Base-by-base conservation (phyloP, 2,113 vertebrate species). In the Lathamus discolor region DNA sequence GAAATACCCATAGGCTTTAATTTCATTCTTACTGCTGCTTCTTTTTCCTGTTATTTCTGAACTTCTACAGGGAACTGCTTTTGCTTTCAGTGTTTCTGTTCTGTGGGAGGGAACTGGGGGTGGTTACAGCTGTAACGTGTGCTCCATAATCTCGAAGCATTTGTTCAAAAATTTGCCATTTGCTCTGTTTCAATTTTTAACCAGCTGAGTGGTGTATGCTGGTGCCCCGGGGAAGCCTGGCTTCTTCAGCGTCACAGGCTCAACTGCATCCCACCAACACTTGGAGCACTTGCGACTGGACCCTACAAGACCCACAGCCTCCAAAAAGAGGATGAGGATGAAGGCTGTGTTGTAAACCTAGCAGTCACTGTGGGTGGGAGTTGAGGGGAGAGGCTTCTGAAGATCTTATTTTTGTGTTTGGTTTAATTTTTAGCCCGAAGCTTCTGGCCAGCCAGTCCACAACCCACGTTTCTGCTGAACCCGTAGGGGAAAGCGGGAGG, bases 81-180 rank as follows among this genome's bases (percentile, higher is more conserved):
- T 91, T 76, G 88, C 96, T 96, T 79, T 93, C 91, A 93, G 86
- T 95, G 84, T 91, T 93, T 95, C 95, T 97, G 94, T 93, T 96
- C 95, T 92, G 96, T 97, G 76, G 96, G 96, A 97, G 96, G 93
- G 92, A 93, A 4, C 96, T 87, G 96, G 96, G 94, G 96, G 96
- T 93, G 96, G 96, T 87, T 96, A 94, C 95, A 97, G 96, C 93
- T 97, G 96, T 94, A 96, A 92, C n/a, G 59, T 95, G 88, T 92
- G 91, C 88, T 89, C 89, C 94, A 92, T 78, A 89, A 96, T 93
- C 91, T 89, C 2, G 0, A 66, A 95, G 88, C 95, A 94, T 96
- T 97, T 96, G 95, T 94, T 95, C 83, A 80, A 92, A 97, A 95
- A 91, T 85, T 73, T 93, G 74, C 74, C 25, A 0, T 87, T 91